Evolutionary conservation across 2,113 vertebrate genomes (phyloP).

Genomic region (Pagrus major): DNA sequence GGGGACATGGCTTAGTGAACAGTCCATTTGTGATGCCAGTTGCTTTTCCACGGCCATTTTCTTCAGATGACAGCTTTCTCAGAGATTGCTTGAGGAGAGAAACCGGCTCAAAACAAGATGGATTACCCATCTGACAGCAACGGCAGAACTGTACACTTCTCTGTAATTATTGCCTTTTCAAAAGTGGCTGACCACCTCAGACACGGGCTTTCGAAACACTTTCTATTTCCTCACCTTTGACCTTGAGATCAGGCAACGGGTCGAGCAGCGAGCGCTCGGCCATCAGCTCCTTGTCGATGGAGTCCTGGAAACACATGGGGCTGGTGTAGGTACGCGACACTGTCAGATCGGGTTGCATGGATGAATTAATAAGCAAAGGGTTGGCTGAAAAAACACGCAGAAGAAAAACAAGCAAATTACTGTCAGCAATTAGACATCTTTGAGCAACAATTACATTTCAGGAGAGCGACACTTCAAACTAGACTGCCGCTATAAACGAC

Average conservation of each 20-base stretch:
- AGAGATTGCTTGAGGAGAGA: conserved; percentile 15
- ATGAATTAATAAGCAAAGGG: conserved; percentile 93
- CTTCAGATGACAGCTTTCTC: conserved; percentile 25
- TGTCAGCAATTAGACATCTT: conserved; percentile 13
- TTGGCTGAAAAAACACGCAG: conserved; percentile 86
- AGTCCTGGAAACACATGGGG: conserved; percentile 97
- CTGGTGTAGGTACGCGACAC: conserved; percentile 95
- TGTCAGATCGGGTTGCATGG: conserved; percentile 93
- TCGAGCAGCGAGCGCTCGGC: conserved; percentile 87
- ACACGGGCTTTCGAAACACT: neutral
- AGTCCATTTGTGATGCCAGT: conserved; percentile 16
- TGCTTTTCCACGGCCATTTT: conserved; percentile 12
- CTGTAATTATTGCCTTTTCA: neutral
- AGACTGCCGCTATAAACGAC: neutral
- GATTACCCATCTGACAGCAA: conserved; percentile 18
- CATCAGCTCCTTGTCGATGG: conserved; percentile 93
- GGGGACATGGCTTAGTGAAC: neutral
- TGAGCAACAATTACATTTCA: neutral
- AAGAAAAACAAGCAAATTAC: conserved; percentile 20
- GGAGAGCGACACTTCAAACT: neutral
- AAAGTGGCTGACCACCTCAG: conserved; percentile 1
- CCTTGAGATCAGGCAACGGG: conserved; percentile 93
- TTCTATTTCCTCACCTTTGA: conserved; percentile 90
- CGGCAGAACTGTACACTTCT: neutral
- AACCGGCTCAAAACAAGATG: conserved; percentile 24